Conservation (phyloP, 2,888 invertebrate genomes). For the Pseudanteris insignis region DNA sequence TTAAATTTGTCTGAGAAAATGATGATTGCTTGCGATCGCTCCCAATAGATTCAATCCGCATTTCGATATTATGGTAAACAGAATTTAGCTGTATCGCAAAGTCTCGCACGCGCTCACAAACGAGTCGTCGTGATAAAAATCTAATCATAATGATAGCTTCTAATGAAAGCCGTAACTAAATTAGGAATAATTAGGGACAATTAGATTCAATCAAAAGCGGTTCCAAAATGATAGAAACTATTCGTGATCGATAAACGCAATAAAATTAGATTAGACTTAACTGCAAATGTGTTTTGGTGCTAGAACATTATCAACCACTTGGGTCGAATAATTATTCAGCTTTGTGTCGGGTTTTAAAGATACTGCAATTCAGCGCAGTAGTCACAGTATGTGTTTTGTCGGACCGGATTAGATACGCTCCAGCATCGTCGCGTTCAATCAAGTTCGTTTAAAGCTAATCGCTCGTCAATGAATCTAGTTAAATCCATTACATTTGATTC, state of each 20-base stretch:
- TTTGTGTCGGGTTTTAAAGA: background rate
- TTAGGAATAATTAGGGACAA: constrained; percentile 3
- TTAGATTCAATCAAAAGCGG: constrained; percentile 10
- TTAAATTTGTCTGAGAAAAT: too few species aligned
- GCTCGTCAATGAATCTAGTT: too few species aligned
- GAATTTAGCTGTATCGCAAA: too few species aligned
- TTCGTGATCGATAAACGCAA: constrained; percentile 10
- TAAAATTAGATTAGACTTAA: constrained; percentile 3
- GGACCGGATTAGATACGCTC: background rate
- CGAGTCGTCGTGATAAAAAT: constrained; percentile 6
- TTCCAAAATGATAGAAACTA: constrained; percentile 2
- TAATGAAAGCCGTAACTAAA: constrained; percentile 9
- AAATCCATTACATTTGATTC: too few species aligned
- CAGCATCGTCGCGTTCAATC: too few species aligned
- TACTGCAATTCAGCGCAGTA: background rate
- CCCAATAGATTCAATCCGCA: too few species aligned
- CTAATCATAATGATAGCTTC: background rate
- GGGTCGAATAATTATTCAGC: background rate
- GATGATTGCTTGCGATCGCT: too few species aligned
- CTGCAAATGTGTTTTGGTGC: too few species aligned
- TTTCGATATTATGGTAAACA: too few species aligned
- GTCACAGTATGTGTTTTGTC: background rate
- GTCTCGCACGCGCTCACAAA: background rate
- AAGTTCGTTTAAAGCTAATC: too few species aligned
- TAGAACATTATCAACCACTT: too few species aligned